Base-by-base conservation (phyloP, 2,113 vertebrate species). In the Glaucidium brasilianum region DNA sequence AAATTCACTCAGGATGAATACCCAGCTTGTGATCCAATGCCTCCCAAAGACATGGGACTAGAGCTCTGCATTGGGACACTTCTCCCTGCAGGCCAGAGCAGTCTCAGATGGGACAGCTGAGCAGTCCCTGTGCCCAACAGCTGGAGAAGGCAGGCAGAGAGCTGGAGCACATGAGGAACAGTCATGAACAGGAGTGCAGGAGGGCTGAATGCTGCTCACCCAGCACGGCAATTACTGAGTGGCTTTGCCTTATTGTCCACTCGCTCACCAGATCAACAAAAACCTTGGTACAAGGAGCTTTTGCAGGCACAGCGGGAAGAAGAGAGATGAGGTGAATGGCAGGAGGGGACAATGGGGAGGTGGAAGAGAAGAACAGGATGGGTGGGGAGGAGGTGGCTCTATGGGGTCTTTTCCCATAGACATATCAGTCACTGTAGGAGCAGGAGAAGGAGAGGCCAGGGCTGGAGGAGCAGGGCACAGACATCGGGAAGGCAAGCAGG, bases 181-280 rank as follows among this genome's bases (percentile, higher is more conserved):
- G 27, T 20, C 3, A 0, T 3, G 55, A 37, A 27, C 59, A 66
- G n/a, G 25, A 60, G 32, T 1, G 39, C 32, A 11, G 0, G 8
- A 86, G 22, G 49, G 27, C 64, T 49, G 41, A 63, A 29, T 0
- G 0, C 23, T 34, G 56, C 60, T 64, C 3, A 0, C 32, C 37
- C 58, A 58, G 69, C 4, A 4, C 6, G 10, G 49, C 35, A 32
- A 15, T 30, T 68, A 14, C 71, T 3, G 2, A n/a, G 20, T 2
- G 20, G 6, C 27, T 85, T 67, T 39, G 53, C 69, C 39, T 81
- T n/a, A 0, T 23, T 73, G 55, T 23, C 10, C 18, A 25, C 25
- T 45, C 49, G 37, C 63, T 49, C 56, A 52, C 4, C 1, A 4
- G 30, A 80, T 30, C 52, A 87, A 41, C 34, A 63, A 47, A 80